Conservation (phyloP, 1,140 invertebrate genomes). For the Portunus trituberculatus region DNA sequence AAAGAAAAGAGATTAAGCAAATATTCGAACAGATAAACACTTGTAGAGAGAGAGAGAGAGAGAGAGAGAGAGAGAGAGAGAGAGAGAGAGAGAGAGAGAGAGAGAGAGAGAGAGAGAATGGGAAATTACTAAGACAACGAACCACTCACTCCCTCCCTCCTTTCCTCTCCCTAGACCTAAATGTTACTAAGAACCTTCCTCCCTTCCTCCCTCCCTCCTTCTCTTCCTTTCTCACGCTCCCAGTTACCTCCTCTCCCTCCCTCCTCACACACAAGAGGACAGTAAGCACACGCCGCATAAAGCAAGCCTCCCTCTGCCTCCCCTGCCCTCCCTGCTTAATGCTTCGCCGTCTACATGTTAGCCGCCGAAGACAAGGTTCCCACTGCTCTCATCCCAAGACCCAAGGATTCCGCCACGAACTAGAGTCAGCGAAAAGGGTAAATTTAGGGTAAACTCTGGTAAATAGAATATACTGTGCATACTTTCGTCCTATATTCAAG, state of each 20-base stretch:
- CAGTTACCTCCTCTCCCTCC: not conserved
- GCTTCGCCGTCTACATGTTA: not conserved
- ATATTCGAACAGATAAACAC: no score
- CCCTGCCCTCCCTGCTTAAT: not conserved
- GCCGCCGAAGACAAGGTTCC: not conserved
- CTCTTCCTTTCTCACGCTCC: not conserved
- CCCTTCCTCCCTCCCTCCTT: not conserved
- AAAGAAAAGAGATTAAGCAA: no score
- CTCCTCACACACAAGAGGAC: not conserved
- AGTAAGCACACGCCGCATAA: not conserved
- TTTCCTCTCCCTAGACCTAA: not conserved
- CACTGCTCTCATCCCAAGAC: not conserved
- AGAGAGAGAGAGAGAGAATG: constrained; percentile 32
- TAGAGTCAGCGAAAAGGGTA: not conserved
- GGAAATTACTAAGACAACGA: not conserved
- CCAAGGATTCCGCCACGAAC: not conserved
- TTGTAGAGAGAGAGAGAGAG: not conserved
- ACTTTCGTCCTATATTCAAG: no score
- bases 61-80: constrained; percentile 24
- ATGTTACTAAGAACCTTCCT: not conserved
- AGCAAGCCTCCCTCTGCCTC: not conserved
- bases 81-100: constrained; percentile 32
- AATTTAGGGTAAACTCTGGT: no score
- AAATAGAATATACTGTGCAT: no score
- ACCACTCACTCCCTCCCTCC: not conserved